Percentiles rank a stretch among this genome's conserved stretches.
phyloP scores from a whole-genome alignment of 2,113 vertebrate genomes.

The Bujurquina vittata region DNA sequence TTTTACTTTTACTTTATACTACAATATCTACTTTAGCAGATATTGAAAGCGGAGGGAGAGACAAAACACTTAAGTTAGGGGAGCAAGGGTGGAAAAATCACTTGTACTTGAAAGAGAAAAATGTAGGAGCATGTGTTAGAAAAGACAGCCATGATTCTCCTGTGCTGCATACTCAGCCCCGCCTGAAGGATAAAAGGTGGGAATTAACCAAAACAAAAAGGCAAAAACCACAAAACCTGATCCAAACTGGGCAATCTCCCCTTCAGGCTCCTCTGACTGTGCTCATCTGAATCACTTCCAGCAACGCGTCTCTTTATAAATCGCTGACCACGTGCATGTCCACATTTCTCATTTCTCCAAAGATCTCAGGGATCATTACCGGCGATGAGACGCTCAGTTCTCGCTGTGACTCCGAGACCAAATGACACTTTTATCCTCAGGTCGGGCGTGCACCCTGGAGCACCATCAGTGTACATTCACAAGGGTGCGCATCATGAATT shows the following conservation, averaged over 20 bases:
- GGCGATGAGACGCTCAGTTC: rapidly evolving
- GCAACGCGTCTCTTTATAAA: background rate
- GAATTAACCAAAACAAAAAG: background rate
- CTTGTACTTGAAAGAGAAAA: background rate
- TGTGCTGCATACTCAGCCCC: background rate
- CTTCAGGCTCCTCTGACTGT: background rate
- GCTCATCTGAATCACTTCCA: background rate
- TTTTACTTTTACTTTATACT: too few relatives aligned
- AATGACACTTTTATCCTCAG: background rate
- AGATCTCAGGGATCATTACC: background rate
- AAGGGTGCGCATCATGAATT: rapidly evolving
- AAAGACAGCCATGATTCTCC: background rate
- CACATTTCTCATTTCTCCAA: background rate
- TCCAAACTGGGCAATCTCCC: background rate
- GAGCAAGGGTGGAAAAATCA: background rate
- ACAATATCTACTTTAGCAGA: background rate
- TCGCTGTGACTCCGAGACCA: background rate
- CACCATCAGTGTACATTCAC: background rate
- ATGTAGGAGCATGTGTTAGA: background rate
- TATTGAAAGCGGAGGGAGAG: too few relatives aligned
- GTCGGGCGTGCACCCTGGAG: background rate
- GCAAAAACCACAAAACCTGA: background rate
- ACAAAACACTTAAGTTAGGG: too few relatives aligned
- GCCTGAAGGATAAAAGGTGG: background rate
- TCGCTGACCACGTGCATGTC: background rate